A percentile compares a stretch with the other conserved stretches of the same genome.
Conservation (phyloP, 2,888 invertebrate genomes). For the Nematopogon swammerdamellus region DNA sequence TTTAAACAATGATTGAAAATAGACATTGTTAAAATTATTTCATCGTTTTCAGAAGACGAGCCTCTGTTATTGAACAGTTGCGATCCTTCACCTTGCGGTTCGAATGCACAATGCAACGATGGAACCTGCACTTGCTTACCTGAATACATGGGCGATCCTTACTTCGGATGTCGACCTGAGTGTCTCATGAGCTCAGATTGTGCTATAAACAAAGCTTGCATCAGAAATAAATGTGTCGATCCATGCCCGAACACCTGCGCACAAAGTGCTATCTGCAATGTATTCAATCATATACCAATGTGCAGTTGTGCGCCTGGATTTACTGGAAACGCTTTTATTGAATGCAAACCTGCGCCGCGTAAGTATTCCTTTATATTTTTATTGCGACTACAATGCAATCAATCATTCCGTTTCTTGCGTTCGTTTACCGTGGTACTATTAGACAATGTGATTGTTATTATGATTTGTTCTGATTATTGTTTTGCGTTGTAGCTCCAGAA, state of each 20-base stretch:
- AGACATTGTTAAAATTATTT: background rate
- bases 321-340: conserved; percentile 68
- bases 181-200: conserved; percentile 75
- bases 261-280: conserved; percentile 66
- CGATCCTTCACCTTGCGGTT: conserved; percentile 64
- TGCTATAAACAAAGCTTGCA: conserved; percentile 64
- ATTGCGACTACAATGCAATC: too few species aligned
- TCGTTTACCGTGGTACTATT: too few species aligned
- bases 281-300: conserved; percentile 61
- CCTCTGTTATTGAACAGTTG: conserved; percentile 51
- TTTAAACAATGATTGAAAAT: too few species aligned
- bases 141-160: conserved; percentile 76
- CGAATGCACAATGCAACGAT: conserved; percentile 67
- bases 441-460: background rate
- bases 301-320: conserved; percentile 59
- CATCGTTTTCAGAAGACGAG: conserved; percentile 14
- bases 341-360: conserved; percentile 53
- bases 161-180: conserved; percentile 76
- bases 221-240: conserved; percentile 70
- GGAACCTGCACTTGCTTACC: conserved; percentile 69
- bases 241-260: conserved; percentile 80
- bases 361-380: conserved; percentile 10
- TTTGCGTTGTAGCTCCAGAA: conserved; percentile 14
- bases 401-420: too few species aligned
- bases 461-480: background rate